Percentiles rank a stretch among this genome's conserved stretches.
Conservation (phyloP, 1,140 invertebrate species). For the Geopemphigus sp. region DNA sequence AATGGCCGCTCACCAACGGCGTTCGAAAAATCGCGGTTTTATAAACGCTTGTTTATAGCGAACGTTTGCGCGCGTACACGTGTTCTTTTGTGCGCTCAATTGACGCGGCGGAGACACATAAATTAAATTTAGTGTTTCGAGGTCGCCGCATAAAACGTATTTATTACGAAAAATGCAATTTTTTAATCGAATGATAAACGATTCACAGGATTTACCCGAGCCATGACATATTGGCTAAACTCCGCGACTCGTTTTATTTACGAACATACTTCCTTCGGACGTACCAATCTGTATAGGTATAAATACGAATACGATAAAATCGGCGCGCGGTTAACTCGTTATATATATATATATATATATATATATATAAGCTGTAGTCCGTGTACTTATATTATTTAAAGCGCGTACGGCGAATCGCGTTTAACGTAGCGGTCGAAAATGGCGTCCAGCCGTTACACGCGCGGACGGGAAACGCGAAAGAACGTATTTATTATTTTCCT, state of each 20-base stretch:
- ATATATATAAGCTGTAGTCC: not conserved
- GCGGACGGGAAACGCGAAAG: not conserved
- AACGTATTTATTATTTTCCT: not conserved
- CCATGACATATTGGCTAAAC: not conserved
- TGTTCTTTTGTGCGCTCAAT: not conserved
- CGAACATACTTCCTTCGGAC: not conserved
- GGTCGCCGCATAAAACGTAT: not conserved
- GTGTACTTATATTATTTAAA: not conserved
- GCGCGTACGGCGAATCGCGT: not conserved
- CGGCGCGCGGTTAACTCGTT: no score
- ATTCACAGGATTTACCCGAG: not conserved
- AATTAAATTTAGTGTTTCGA: constrained; percentile 22
- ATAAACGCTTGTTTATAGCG: not conserved
- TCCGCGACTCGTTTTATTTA: constrained; percentile 24
- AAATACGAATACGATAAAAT: no score
- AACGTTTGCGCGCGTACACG: not conserved
- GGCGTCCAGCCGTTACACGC: not conserved
- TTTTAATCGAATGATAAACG: constrained; percentile 27
- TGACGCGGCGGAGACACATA: constrained; percentile 14
- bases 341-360: not conserved
- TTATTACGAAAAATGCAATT: not conserved
- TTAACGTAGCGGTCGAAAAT: not conserved
- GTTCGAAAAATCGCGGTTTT: not conserved
- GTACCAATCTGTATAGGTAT: not conserved
- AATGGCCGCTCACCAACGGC: no score